These are phyloP conservation scores for Columbina picui DNA, from an alignment of 2,113 vertebrate species.

Conservation along the genomic window DNA sequence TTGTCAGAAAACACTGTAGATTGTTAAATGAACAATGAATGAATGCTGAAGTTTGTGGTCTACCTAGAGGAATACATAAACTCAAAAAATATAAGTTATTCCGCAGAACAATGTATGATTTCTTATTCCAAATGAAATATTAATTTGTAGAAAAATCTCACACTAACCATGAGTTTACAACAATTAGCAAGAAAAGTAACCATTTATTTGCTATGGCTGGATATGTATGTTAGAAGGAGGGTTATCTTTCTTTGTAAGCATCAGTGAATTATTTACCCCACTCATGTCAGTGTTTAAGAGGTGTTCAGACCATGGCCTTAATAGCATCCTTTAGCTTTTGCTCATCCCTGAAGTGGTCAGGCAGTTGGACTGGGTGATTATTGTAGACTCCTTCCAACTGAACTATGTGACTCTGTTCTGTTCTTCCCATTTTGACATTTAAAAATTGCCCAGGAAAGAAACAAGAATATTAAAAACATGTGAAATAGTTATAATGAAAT, in stretches of 20 bases:
- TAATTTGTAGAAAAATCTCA: not conserved
- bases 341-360: not conserved
- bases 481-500: not conserved
- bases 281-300: not conserved
- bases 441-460: not conserved
- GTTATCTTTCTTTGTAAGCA: not conserved
- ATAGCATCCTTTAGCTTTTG: not conserved
- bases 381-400: not conserved
- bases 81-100: not conserved
- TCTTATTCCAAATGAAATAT: not conserved
- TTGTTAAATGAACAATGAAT: not conserved
- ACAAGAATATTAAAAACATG: not conserved
- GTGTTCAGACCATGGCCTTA: not conserved
- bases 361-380: not conserved
- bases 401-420: rapidly evolving
- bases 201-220: not conserved
- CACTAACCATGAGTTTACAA: not conserved
- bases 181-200: not conserved
- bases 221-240: not conserved
- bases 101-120: rapidly evolving
- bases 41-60: not conserved
- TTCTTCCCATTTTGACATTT: not conserved
- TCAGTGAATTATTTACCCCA: not conserved
- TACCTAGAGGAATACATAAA: not conserved
- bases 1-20: not conserved